Base-by-base conservation (phyloP, 2,888 invertebrate genomes). In the Aproaerema taeniolella region DNA sequence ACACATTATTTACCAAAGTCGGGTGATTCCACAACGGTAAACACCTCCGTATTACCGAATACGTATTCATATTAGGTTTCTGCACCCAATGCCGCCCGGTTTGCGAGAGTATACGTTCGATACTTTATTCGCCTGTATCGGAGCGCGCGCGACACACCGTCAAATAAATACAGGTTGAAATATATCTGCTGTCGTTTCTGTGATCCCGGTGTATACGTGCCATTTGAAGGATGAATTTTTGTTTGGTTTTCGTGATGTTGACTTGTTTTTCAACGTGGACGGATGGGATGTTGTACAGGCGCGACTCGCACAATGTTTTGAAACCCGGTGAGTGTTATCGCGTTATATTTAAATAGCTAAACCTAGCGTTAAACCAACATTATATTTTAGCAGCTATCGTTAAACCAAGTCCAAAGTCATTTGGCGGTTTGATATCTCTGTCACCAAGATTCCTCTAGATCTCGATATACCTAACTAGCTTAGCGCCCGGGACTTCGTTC, bases 21-120 rank as follows among this genome's bases (percentile, higher is more conserved):
- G 54, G 58, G 62, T 66, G 64, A 64, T 63, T 58, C 54, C 42
- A 40, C 71, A 70, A 67, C 67, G 63, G 69, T 61, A 65, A 50
- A 59, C 61, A 61, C 69, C 71, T 60, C 57, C 67, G 62, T 59
- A 52, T 78, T 67, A 65, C 81, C 78, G 72, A 78, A 81, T 78
- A 60, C 70, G 80, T 79, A 83, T 83, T 81, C 82, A 83, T 83
- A 82, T 83, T 83, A 81, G 80, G 81, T 82, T 80, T 75, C 69
- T 29, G 70, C 68, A 67, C 62, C 67, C 76, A 74, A 75, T 72
- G 74, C 63, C 74, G 67, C 52, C 57, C 57, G 64, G 73, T 71
- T 10, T 29, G n/a, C 37, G 29, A 5, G 8, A 10, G 10, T n/a
- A 78, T 79, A 80, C 72, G 64, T 71, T 74, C 73, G 67, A 82